Conservation (phyloP, 2,888 invertebrate genomes). For the Cyclophora punctaria region DNA sequence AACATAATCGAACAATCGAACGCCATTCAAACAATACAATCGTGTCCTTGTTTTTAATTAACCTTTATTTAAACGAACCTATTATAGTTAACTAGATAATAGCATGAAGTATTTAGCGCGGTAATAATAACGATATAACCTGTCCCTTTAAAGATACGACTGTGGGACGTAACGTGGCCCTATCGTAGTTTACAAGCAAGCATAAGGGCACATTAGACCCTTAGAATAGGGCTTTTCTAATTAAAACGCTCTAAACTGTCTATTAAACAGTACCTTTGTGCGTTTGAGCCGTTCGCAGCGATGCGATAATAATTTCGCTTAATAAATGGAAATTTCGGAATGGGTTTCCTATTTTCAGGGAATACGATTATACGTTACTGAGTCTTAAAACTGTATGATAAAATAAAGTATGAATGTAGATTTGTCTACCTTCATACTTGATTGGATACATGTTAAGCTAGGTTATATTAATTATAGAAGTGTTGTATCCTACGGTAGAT, state of each 20-base stretch:
- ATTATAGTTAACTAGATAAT: constrained; percentile 39
- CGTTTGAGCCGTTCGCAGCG: constrained; percentile 29
- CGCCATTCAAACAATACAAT: background rate
- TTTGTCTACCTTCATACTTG: too few species aligned
- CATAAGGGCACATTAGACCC: constrained; percentile 65
- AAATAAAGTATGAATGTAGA: too few species aligned
- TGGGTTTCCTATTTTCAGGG: too few species aligned
- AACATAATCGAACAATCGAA: too few species aligned
- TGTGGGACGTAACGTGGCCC: constrained; percentile 35
- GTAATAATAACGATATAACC: constrained; percentile 41
- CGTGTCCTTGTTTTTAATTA: background rate
- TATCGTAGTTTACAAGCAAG: constrained; percentile 60
- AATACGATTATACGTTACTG: too few species aligned
- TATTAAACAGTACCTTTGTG: constrained; percentile 49
- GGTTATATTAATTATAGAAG: too few species aligned
- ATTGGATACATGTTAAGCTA: too few species aligned
- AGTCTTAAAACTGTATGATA: too few species aligned
- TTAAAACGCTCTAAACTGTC: constrained; percentile 69
- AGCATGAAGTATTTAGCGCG: constrained; percentile 38
- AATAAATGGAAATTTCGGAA: too few species aligned
- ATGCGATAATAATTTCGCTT: constrained; percentile 2
- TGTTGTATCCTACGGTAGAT: too few species aligned
- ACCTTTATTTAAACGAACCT: constrained; percentile 14
- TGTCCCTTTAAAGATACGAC: constrained; percentile 37
- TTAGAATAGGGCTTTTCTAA: constrained; percentile 61